phyloP scores from a whole-genome alignment of 2,113 vertebrate species.

The Myotis lucifugus region DNA sequence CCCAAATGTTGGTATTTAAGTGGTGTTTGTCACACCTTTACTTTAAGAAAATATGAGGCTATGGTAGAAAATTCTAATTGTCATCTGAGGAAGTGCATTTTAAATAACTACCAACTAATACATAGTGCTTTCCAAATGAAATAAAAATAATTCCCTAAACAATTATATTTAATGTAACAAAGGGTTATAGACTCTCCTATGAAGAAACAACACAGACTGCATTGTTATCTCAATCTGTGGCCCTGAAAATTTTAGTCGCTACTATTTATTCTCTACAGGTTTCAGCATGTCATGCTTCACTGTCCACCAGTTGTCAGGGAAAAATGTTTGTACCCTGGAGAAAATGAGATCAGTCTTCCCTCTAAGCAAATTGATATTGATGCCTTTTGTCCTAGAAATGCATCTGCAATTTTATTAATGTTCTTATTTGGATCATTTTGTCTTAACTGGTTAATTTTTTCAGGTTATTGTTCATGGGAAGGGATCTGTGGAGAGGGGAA shows the following conservation, averaged over 20 bases:
- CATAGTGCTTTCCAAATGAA: slow-evolving; percentile 55
- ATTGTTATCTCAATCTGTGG: background rate
- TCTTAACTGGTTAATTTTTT: slow-evolving; percentile 13
- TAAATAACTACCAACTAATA: background rate
- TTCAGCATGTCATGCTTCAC: slow-evolving; percentile 15
- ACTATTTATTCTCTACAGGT: background rate
- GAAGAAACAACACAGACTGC: background rate
- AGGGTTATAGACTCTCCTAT: background rate
- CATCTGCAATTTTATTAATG: slow-evolving; percentile 39
- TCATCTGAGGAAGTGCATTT: slow-evolving; percentile 30
- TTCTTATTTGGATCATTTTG: slow-evolving; percentile 22
- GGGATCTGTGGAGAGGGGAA: background rate
- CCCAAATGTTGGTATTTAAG: background rate
- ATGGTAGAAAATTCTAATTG: background rate
- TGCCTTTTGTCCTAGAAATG: slow-evolving; percentile 48
- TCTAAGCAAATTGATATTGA: slow-evolving; percentile 58
- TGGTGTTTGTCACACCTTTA: background rate
- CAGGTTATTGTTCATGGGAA: background rate
- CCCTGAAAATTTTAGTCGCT: slow-evolving; percentile 53
- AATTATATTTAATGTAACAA: slow-evolving; percentile 24
- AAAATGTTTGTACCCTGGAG: slow-evolving; percentile 1
- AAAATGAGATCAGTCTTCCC: slow-evolving; percentile 59
- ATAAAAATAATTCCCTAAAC: slow-evolving; percentile 36
- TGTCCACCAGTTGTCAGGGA: slow-evolving; percentile 52
- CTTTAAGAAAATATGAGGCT: background rate